Percentiles rank a stretch among this genome's conserved stretches.
These are phyloP conservation scores for Corvus cornix DNA, from an alignment of 2,113 vertebrate genomes.

Conservation along the genomic window DNA sequence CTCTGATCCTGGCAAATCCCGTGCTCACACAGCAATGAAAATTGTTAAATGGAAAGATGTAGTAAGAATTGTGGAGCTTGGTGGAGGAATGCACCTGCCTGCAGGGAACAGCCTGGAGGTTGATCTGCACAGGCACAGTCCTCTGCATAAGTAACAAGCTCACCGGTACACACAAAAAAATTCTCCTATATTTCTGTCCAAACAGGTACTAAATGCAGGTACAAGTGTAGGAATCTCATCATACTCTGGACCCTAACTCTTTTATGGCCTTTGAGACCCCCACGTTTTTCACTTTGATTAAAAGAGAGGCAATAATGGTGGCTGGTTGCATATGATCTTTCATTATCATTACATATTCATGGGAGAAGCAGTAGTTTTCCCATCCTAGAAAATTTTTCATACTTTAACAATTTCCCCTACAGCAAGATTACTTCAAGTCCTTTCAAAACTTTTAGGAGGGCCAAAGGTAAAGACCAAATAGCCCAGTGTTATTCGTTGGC, in stretches of 20 bases:
- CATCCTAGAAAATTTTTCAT: neutral
- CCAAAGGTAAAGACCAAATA: neutral
- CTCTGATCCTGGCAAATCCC: constrained; percentile 52
- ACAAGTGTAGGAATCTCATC: neutral
- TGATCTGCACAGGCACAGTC: neutral
- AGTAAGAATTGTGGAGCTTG: neutral
- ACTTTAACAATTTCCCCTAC: neutral
- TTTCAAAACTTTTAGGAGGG: neutral
- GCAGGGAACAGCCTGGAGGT: neutral
- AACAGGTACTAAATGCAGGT: neutral
- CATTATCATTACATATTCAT: neutral
- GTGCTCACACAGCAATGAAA: constrained; percentile 23
- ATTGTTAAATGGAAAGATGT: constrained; percentile 28
- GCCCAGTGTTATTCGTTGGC: neutral
- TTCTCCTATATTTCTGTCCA: neutral
- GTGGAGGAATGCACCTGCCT: neutral
- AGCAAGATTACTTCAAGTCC: neutral
- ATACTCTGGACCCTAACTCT: neutral
- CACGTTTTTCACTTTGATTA: neutral
- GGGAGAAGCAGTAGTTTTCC: neutral
- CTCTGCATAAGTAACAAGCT: neutral
- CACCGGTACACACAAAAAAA: neutral
- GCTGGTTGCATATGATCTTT: neutral
- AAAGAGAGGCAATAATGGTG: neutral
- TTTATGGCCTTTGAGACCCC: neutral